phyloP scores from a whole-genome alignment of 2,888 invertebrate genomes.

The Gandaritis pyraliata region DNA sequence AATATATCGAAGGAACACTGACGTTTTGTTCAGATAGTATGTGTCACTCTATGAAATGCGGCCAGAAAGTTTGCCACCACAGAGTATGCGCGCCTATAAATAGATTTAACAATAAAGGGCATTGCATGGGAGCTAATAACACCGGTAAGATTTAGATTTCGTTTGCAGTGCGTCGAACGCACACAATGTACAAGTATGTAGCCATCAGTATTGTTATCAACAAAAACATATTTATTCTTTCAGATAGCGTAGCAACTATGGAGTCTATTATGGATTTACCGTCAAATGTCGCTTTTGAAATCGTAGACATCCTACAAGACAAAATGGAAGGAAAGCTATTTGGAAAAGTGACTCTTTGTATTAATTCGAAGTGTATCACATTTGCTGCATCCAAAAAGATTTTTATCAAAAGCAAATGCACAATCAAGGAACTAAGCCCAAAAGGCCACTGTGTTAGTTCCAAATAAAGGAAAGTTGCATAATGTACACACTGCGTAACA shows the following conservation, averaged over 20 bases:
- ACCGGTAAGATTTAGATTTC: constrained; percentile 57
- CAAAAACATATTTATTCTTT: constrained; percentile 30
- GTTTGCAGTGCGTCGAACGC: background rate
- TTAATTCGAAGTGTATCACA: constrained; percentile 68
- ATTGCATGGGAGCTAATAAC: constrained; percentile 65
- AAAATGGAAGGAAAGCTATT: constrained; percentile 72
- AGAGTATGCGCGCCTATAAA: constrained; percentile 66
- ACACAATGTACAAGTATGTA: background rate
- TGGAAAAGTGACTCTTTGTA: constrained; percentile 74
- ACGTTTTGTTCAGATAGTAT: constrained; percentile 71
- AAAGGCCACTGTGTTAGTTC: constrained; percentile 67
- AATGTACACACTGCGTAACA: constrained; percentile 45
- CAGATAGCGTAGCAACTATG: constrained; percentile 72
- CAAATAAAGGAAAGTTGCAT: constrained; percentile 60
- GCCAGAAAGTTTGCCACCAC: constrained; percentile 65
- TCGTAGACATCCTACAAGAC: constrained; percentile 73
- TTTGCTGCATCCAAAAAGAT: constrained; percentile 66
- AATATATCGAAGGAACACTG: constrained; percentile 72
- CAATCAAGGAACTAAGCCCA: constrained; percentile 60
- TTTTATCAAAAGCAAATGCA: constrained; percentile 68
- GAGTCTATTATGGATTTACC: constrained; percentile 76
- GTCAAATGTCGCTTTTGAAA: constrained; percentile 70
- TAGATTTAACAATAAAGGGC: constrained; percentile 70
- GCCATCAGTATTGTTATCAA: background rate
- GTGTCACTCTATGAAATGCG: constrained; percentile 77